Base-by-base conservation (phyloP, 2,113 vertebrate genomes). In the Datnioides undecimradiatus region DNA sequence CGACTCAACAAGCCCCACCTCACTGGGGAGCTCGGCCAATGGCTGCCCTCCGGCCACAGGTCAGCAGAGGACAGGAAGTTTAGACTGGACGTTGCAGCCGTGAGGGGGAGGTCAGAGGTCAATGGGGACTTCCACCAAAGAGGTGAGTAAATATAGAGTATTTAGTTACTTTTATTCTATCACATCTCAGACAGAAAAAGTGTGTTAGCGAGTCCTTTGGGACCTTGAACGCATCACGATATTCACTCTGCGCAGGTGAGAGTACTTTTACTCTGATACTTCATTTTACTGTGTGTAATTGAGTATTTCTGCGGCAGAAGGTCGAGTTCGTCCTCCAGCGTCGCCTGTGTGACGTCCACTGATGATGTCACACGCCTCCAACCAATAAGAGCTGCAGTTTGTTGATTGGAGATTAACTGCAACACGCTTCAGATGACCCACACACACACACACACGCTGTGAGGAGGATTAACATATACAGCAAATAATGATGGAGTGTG, bases 1-100 rank as follows among this genome's bases (percentile, higher is more conserved):
- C 94, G 96, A 87, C 96, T 97, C 86, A 97, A 96, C 95, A 98
- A 97, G 87, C 96, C 97, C 86, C 95, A 94, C 88, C 96, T 97
- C 94, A 94, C 96, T 86, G 94, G 27, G 6, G 88, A 97, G 93
- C 95, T 97, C 89, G 93, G 96, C 93, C 95, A 96, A 94, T 96
- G 97, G 94, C 95, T 96, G 52, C 78, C 84, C 69, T 94, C 94
- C 45, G 82, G 93, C 85, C 94, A 95, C 90, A 93, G 93, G 91
- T 51, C 73, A 2, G 87, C 90, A 62, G 86, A 76, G 43, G 86
- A 87, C 76, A 82, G 79, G 34, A 86, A 96, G 93, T 92, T 95
- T 92, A 96, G 93, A 93, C 91, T 87, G 55, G 95, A 96, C 87
- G 93, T 95, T 90, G 95, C 93, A 78, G 84, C 91, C 45, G 49